Evolutionary conservation across 2,797 vertebrate genomes (phyloP).

Genomic region (Lacerta viridis): DNA sequence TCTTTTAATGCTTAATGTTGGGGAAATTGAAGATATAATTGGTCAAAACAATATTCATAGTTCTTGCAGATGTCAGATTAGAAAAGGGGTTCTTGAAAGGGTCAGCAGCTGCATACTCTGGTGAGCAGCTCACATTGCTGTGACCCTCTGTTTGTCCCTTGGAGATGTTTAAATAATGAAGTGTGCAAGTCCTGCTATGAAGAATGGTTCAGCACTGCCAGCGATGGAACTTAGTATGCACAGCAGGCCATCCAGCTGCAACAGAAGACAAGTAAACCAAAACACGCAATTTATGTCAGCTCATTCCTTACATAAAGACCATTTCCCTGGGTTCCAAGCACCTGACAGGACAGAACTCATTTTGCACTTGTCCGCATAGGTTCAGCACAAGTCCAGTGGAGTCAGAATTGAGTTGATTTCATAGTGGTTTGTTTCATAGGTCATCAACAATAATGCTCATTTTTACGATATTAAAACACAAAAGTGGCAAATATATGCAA

Average conservation of each 20-base stretch:
- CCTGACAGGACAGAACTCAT: background rate
- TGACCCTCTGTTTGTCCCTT: constrained; percentile 66
- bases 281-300: constrained; percentile 40
- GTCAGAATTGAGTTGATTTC: background rate
- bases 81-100: constrained; percentile 52
- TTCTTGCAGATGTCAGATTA: constrained; percentile 66
- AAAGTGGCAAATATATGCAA: background rate
- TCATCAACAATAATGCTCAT: too few species aligned
- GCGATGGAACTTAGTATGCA: constrained; percentile 40
- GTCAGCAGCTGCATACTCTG: constrained; percentile 63
- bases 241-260: constrained; percentile 29
- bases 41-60: constrained; percentile 34
- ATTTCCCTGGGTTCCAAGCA: constrained; percentile 6
- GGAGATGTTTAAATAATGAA: constrained; percentile 61
- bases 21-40: constrained; percentile 41
- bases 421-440: too few species aligned
- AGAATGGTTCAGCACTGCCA: constrained; percentile 34
- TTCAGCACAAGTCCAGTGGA: constrained; percentile 12
- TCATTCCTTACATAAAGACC: constrained; percentile 24
- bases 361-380: background rate
- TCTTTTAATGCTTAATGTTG: constrained; percentile 36
- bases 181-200: constrained; percentile 43
- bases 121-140: constrained; percentile 37
- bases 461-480: background rate
- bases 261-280: constrained; percentile 49